Conservation (phyloP, 2,888 invertebrate species). For the Chydorus sphaericus region DNA sequence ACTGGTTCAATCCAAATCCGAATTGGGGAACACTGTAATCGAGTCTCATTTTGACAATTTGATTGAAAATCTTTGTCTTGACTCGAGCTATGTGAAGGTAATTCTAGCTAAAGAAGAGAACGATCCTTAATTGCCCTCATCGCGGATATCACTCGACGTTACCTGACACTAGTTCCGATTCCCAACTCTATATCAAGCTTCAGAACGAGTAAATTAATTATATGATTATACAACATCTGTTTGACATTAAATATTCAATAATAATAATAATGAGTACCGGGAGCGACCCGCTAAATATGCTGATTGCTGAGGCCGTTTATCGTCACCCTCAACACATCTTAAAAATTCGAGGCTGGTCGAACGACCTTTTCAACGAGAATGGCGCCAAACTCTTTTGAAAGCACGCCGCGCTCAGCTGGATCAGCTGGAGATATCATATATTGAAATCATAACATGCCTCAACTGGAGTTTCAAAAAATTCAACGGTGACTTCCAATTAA, state of each 20-base stretch:
- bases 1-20: slow-evolving; percentile 81
- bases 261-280: slow-evolving; percentile 40
- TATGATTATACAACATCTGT: slow-evolving; percentile 5
- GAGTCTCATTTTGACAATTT: slow-evolving; percentile 93
- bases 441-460: too few species aligned
- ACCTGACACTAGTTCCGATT: slow-evolving; percentile 94
- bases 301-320: slow-evolving; percentile 61
- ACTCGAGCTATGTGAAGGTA: slow-evolving; percentile 71
- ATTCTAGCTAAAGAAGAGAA: slow-evolving; percentile 72
- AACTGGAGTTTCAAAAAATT: too few species aligned
- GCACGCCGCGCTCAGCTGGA: too few species aligned
- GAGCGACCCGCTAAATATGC: slow-evolving; percentile 70
- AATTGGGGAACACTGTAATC: slow-evolving; percentile 56
- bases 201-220: slow-evolving; percentile 54
- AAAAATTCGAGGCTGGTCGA: slow-evolving; percentile 57
- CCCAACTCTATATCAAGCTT: slow-evolving; percentile 71
- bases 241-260: background rate
- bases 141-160: slow-evolving; percentile 73
- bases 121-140: slow-evolving; percentile 63
- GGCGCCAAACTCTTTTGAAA: slow-evolving; percentile 77
- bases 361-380: slow-evolving; percentile 54
- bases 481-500: too few species aligned
- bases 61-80: slow-evolving; percentile 66
- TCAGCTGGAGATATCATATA: too few species aligned
- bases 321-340: slow-evolving; percentile 65